Evolutionary conservation across 2,888 invertebrate species (phyloP).

Genomic region (Timema cristinae): DNA sequence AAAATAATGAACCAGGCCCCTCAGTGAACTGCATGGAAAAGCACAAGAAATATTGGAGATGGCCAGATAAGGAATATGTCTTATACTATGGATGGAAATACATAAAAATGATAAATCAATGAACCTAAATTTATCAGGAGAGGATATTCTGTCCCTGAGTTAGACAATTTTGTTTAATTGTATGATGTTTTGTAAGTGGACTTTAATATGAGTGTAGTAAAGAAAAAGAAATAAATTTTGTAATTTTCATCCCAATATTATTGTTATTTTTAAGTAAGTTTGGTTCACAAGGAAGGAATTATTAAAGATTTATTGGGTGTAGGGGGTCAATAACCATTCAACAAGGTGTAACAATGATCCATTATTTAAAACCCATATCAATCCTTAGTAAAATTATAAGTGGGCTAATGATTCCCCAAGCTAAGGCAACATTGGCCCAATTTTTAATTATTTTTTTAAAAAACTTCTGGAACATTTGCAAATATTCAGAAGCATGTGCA

Average conservation of each 20-base stretch:
- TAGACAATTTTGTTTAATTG: background rate
- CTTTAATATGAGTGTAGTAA: too few species aligned
- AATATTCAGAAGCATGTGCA: too few species aligned
- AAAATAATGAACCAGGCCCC: background rate
- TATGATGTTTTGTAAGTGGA: background rate
- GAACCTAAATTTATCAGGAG: background rate
- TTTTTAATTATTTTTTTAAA: background rate
- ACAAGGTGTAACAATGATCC: background rate
- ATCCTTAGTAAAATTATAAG: background rate
- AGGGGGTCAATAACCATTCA: too few species aligned
- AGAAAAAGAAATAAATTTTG: too few species aligned
- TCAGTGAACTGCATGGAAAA: slow-evolving; percentile 4
- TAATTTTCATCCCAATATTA: too few species aligned
- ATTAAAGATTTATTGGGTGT: too few species aligned
- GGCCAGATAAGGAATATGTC: background rate
- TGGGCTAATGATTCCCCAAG: background rate
- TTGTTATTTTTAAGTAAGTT: too few species aligned
- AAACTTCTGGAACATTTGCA: too few species aligned
- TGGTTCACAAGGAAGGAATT: too few species aligned
- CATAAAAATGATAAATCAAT: slow-evolving; percentile 4
- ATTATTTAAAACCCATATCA: background rate
- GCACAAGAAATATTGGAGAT: slow-evolving; percentile 1
- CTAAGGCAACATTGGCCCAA: background rate
- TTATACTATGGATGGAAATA: background rate
- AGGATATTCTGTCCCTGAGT: slow-evolving; percentile 5